phyloP scores from a whole-genome alignment of 2,113 vertebrate genomes.

The Brachirus orientalis region DNA sequence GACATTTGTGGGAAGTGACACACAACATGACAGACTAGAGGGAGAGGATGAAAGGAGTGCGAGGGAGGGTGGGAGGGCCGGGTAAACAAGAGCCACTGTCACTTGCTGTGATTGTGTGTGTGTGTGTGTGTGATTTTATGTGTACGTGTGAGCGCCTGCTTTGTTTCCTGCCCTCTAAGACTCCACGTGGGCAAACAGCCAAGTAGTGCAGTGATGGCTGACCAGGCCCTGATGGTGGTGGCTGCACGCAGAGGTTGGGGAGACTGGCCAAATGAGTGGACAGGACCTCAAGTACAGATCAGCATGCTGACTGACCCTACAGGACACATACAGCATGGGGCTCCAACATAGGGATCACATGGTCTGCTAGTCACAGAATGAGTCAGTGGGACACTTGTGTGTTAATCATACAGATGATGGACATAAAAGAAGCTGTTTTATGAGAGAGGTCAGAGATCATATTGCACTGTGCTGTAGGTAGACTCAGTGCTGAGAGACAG shows the following conservation, averaged over 20 bases:
- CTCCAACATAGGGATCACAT: conserved; percentile 67
- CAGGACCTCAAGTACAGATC: conserved; percentile 80
- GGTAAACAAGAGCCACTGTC: conserved; percentile 77
- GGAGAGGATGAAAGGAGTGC: conserved; percentile 70
- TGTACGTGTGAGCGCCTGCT: conserved; percentile 53
- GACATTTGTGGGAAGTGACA: conserved; percentile 82
- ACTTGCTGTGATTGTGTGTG: conserved; percentile 61
- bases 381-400: conserved; percentile 45
- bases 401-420: too few relatives aligned
- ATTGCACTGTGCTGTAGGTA: neutral
- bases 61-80: conserved; percentile 60
- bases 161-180: conserved; percentile 71
- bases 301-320: conserved; percentile 78
- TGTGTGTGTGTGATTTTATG: conserved; percentile 42
- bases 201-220: conserved; percentile 78
- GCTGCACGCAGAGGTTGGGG: conserved; percentile 71
- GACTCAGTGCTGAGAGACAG: conserved; percentile 6
- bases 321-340: conserved; percentile 75
- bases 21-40: conserved; percentile 77
- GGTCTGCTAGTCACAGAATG: conserved; percentile 61
- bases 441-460: conserved; percentile 6
- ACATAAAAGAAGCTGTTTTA: too few relatives aligned
- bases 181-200: conserved; percentile 74
- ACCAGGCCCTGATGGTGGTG: conserved; percentile 67
- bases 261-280: conserved; percentile 75